Conservation (phyloP, 2,113 vertebrate species). For the Carollia perspicillata region DNA sequence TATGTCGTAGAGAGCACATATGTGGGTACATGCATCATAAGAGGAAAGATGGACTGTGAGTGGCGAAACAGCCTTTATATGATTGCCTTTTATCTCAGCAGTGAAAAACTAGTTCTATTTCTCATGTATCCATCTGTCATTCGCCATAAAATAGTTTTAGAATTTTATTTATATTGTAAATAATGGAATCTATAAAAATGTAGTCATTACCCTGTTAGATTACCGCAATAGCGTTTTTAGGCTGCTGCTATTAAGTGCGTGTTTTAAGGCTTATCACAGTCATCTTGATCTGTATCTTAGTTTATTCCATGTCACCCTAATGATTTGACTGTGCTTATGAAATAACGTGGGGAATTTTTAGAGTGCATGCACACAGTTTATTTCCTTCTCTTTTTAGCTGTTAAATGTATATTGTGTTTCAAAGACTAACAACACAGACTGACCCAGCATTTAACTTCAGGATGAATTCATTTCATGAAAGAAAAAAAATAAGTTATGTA, state of each 20-base stretch:
- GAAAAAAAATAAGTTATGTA: background rate
- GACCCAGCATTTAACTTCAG: background rate
- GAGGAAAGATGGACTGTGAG: background rate
- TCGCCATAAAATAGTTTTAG: background rate
- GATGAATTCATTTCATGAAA: background rate
- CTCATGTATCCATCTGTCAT: background rate
- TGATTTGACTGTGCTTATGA: background rate
- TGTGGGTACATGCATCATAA: background rate
- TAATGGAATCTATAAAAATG: background rate
- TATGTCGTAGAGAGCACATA: background rate
- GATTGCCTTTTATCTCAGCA: background rate
- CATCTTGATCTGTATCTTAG: background rate
- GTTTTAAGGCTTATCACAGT: background rate
- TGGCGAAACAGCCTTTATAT: background rate
- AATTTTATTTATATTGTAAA: background rate
- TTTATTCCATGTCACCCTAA: background rate
- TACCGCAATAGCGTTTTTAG: background rate
- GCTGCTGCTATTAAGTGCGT: background rate
- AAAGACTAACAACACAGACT: background rate
- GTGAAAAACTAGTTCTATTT: background rate
- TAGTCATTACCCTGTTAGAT: background rate
- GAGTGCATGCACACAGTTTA: background rate
- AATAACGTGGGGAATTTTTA: background rate
- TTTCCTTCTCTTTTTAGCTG: constrained; percentile 24
- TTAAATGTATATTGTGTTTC: background rate